Conservation (phyloP, 2,113 vertebrate species). For the Pseudolaguvia tuberculata region DNA sequence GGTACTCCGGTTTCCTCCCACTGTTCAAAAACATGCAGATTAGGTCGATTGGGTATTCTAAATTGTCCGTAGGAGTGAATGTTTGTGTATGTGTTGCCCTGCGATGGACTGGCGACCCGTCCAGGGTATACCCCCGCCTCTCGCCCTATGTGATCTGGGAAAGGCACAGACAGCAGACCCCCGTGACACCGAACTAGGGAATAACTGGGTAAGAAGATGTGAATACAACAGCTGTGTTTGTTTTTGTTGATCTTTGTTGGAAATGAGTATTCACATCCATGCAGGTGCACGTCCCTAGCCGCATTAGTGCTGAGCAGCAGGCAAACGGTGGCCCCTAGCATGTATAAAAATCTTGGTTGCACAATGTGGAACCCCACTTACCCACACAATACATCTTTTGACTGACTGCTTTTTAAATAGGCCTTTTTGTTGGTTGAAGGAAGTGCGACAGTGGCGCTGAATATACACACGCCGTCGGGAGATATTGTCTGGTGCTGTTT, state of each 20-base stretch:
- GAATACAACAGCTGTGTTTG: neutral
- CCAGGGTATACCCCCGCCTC: too few species aligned
- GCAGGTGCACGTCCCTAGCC: slow-evolving; percentile 1
- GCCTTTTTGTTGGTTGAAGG: slow-evolving; percentile 38
- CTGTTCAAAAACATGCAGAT: too few species aligned
- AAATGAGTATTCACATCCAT: slow-evolving; percentile 1
- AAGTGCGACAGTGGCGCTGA: slow-evolving; percentile 22
- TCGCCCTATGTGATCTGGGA: too few species aligned
- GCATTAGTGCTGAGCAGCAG: slow-evolving; percentile 15
- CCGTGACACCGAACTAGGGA: too few species aligned
- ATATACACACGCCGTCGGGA: slow-evolving; percentile 16
- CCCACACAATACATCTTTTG: slow-evolving; percentile 28
- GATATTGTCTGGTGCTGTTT: slow-evolving; percentile 30
- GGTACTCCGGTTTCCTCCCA: too few species aligned
- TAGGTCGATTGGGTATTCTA: too few species aligned
- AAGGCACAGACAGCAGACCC: too few species aligned
- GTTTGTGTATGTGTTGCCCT: too few species aligned
- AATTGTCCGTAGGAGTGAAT: too few species aligned
- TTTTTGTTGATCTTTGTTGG: neutral
- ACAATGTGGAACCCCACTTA: slow-evolving; percentile 22
- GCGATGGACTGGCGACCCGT: too few species aligned
- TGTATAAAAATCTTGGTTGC: slow-evolving; percentile 8
- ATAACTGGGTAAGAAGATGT: too few species aligned
- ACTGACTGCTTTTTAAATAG: slow-evolving; percentile 42
- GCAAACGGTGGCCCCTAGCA: slow-evolving; percentile 16